Percentiles rank a stretch among this genome's conserved stretches.
phyloP scores from a whole-genome alignment of 2,113 vertebrate species.

The Lepidothrix coronata region DNA sequence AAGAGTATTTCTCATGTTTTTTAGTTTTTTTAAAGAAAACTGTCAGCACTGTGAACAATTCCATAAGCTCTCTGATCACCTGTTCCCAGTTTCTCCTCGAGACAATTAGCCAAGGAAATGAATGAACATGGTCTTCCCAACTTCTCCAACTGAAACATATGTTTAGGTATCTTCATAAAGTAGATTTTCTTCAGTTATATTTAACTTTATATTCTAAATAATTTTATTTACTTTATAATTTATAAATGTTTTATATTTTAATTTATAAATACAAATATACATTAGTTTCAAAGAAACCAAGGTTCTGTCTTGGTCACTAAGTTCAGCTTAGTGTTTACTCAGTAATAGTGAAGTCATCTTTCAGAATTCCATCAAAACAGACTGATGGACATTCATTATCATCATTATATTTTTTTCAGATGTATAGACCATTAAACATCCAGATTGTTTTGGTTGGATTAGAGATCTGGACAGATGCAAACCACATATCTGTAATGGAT shows the following conservation, averaged over 20 bases:
- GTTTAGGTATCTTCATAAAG: neutral
- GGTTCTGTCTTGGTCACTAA: neutral
- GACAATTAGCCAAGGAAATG: neutral
- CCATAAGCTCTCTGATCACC: neutral
- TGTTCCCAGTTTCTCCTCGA: neutral
- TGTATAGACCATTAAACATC: slow-evolving; percentile 82
- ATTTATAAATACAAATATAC: neutral
- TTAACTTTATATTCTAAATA: neutral
- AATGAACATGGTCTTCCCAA: neutral
- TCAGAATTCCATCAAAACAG: neutral
- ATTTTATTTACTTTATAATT: neutral
- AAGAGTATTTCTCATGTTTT: neutral
- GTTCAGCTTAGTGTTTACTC: neutral
- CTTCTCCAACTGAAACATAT: neutral
- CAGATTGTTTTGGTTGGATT: slow-evolving; percentile 82
- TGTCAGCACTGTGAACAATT: neutral
- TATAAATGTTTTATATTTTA: neutral
- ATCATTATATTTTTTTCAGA: slow-evolving; percentile 61
- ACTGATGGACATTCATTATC: neutral
- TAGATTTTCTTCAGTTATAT: neutral
- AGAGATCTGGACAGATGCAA: slow-evolving; percentile 75
- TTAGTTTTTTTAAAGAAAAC: neutral
- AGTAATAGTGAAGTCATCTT: neutral
- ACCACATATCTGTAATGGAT: slow-evolving; percentile 72
- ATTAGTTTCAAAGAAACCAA: neutral